Evolutionary conservation across 2,797 vertebrate species (phyloP).

Genomic region (Adelosebastes latens): DNA sequence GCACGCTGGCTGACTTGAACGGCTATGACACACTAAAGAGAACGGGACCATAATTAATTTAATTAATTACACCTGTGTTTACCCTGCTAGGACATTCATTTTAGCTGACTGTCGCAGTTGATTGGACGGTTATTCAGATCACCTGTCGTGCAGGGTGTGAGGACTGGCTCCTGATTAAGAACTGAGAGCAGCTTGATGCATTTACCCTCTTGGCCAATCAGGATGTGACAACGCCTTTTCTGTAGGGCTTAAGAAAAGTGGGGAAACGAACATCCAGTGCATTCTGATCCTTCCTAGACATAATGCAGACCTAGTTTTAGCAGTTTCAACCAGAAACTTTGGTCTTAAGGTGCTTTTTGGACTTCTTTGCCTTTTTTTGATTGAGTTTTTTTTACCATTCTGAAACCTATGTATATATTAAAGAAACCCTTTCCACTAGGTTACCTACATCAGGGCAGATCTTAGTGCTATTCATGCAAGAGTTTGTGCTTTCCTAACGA

Average conservation of each 20-base stretch:
- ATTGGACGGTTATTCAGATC: not conserved
- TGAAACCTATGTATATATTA: not conserved
- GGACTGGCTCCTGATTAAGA: not conserved
- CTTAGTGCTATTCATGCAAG: not conserved
- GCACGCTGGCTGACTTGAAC: not conserved
- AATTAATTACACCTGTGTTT: not conserved
- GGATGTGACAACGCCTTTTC: not conserved
- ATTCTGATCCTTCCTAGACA: not conserved
- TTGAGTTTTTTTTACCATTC: rapidly evolving
- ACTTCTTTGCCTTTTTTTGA: no score
- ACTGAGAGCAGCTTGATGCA: not conserved
- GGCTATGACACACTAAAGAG: not conserved
- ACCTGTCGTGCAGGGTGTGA: not conserved
- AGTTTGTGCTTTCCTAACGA: not conserved
- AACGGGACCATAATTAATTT: not conserved
- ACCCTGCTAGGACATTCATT: not conserved
- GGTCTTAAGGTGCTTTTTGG: not conserved
- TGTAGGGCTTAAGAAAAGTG: not conserved
- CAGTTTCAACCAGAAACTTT: not conserved
- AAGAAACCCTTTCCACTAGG: not conserved
- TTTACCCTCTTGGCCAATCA: not conserved
- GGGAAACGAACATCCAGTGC: no score
- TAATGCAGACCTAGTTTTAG: not conserved
- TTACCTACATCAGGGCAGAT: not conserved
- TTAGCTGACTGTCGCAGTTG: not conserved